Evolutionary conservation across 2,797 vertebrate species (phyloP), one percentile per base, ranked within the genome.

Genomic region (Acrocephalus scirpaceus): DNA sequence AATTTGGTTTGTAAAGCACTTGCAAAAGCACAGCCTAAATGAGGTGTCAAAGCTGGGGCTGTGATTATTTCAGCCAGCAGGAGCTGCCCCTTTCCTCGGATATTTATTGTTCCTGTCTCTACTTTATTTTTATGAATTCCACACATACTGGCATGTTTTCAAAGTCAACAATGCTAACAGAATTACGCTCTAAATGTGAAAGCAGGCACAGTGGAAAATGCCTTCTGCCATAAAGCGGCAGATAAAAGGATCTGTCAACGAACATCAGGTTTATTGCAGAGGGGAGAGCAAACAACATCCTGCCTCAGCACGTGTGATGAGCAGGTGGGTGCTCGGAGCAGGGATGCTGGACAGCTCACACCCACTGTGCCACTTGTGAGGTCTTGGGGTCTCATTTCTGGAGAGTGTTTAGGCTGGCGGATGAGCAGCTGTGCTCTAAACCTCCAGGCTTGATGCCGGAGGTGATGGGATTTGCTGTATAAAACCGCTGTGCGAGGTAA

Each of bases 81-180:
- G 92, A 95, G 96, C 96, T 96, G 92, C 93, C 91, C 94, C 95
- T 95, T 92, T 82, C 92, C 88, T 95, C 22, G 34, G 94, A 58
- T 95, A 96, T 96, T 97, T 96, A 97, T 95, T 97, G 94, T 97
- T 96, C 92, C 90, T 84, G 86, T 90, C 93, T 95, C 86, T 77
- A 53, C 90, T 95, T 96, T 95, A 95, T 95, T 96, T 95, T 95
- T 93, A 90, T 92, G 95, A 95, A 97, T 96, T 97, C 96, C 96
- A 88, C 94, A 86, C 94, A 90, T 93, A 96, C 92, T 92, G 94
- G 88, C 90, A 70, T 88, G 90, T 92, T 96, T 96, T 92, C 91
- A 92, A 95, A 97, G 94, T 90, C 95, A 95, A 96, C 93, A 96
- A 48, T 0, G 23, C 83, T 88, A 96, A 93, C 23, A 92, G 94